A percentile compares a stretch with the other conserved stretches of the same genome.
phyloP scores from a whole-genome alignment of 1,140 invertebrate species.

The Lamellibrachia luymesi region DNA sequence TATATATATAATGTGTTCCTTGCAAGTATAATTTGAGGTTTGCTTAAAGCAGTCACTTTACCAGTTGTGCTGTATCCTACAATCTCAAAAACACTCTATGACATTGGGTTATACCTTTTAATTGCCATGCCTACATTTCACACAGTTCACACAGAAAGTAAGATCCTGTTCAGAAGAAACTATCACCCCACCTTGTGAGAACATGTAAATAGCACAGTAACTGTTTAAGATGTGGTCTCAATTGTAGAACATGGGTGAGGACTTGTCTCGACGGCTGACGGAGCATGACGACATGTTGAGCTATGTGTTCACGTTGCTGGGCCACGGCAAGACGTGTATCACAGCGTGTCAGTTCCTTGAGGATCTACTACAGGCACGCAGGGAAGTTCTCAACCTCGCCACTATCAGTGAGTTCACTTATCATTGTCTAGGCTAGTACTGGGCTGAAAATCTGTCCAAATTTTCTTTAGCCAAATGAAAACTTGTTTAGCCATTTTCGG shows the following conservation, averaged over 20 bases:
- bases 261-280: slow-evolving; percentile 40
- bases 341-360: slow-evolving; percentile 54
- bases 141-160: neutral
- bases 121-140: neutral
- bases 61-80: neutral
- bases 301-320: slow-evolving; percentile 51
- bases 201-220: neutral
- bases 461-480: too few species aligned
- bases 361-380: slow-evolving; percentile 49
- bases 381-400: slow-evolving; percentile 46
- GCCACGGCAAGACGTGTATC: slow-evolving; percentile 48
- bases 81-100: neutral
- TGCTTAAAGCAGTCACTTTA: neutral
- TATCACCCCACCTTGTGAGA: neutral
- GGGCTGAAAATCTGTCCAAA: too few species aligned
- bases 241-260: slow-evolving; percentile 33
- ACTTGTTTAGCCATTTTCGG: too few species aligned
- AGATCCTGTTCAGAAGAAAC: neutral
- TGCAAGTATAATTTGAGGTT: neutral
- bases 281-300: slow-evolving; percentile 42
- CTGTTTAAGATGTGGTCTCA: neutral
- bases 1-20: neutral
- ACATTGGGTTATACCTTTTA: neutral
- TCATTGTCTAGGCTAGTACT: neutral
- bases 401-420: slow-evolving; percentile 43